Evolutionary conservation across 2,888 invertebrate species (phyloP).

Genomic region (Lepidocyrtoides sp.): DNA sequence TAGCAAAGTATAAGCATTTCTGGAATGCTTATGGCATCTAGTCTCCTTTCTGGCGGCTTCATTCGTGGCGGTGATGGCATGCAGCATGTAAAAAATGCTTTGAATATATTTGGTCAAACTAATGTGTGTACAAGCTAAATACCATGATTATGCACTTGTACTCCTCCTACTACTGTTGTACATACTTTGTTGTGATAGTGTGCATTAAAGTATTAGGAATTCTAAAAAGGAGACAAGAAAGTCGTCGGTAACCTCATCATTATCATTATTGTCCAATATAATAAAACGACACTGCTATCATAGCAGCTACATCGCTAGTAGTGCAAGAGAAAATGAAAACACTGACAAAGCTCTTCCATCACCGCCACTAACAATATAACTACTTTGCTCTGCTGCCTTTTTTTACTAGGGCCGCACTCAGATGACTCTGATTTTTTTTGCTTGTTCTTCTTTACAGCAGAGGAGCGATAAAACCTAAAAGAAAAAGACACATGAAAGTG

Average conservation of each 20-base stretch:
- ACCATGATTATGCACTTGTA: conserved; percentile 39
- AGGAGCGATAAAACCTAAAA: not conserved
- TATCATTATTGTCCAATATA: not conserved
- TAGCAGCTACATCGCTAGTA: not conserved
- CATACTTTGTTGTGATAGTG: not conserved
- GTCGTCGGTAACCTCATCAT: not conserved
- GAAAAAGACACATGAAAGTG: not conserved
- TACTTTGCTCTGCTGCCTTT: not conserved
- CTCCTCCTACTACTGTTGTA: not conserved
- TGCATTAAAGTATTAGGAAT: conserved; percentile 1
- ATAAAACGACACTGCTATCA: not conserved
- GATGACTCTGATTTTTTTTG: conserved; percentile 39
- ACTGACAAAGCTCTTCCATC: conserved; percentile 19
- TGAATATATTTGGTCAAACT: conserved; percentile 34
- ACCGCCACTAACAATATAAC: not conserved
- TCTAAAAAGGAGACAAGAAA: not conserved
- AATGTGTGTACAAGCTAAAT: conserved; percentile 47
- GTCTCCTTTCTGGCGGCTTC: conserved; percentile 45
- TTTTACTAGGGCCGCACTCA: not conserved
- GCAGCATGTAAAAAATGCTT: not conserved
- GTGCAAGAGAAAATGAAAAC: not conserved
- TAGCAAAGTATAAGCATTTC: conserved; percentile 11
- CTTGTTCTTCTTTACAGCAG: not conserved
- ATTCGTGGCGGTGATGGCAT: not conserved
- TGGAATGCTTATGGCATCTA: conserved; percentile 25